Evolutionary conservation across 2,888 invertebrate species (phyloP), one percentile per base, ranked within the genome.

Genomic region (Pseudococcus jackbeardsleyi): DNA sequence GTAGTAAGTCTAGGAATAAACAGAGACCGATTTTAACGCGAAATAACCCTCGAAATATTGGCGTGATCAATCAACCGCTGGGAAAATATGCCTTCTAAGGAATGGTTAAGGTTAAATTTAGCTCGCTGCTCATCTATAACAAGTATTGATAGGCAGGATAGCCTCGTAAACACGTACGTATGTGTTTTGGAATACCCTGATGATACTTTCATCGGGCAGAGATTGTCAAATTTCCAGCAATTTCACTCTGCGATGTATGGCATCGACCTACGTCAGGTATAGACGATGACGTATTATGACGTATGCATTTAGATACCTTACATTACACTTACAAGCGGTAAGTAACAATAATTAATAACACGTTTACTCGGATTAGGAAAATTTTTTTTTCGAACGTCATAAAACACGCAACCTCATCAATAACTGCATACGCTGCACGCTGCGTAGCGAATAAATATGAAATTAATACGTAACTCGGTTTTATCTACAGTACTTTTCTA

Each of bases 331-430:
- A 33, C 72, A 72, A 72, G 33, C 72, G 12, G 19, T 64, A 64
- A 64, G 19, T 64, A 64, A 64, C 72, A 33, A 33, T 15, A 42
- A 72, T 72, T 72, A 72, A 72, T 72, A 72, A 72, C 72, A 72
- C 72, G 72, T 72, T 72, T 72, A 72, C 33, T 33, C 17, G 72
- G 72, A 72, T 72, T 72, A 33, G 15, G 15, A 17, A 72, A 72
- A 17, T 33, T 33, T 72, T 72, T 72, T 72, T 72, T 72, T 72
- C 72, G 7, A 72, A 72, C 72, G 72, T 72, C 72, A 72, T 72
- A 72, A 72, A 72, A 72, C 72, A 72, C 72, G 72, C 72, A 72
- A 72, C 72, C 72, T 72, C 72, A 72, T 72, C 72, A 33, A 72
- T 72, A 72, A 68, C 26, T 33, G 26, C 26, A 33, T 33, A 3